Conservation (phyloP, 2,888 invertebrate species). For the Hypena proboscidalis region DNA sequence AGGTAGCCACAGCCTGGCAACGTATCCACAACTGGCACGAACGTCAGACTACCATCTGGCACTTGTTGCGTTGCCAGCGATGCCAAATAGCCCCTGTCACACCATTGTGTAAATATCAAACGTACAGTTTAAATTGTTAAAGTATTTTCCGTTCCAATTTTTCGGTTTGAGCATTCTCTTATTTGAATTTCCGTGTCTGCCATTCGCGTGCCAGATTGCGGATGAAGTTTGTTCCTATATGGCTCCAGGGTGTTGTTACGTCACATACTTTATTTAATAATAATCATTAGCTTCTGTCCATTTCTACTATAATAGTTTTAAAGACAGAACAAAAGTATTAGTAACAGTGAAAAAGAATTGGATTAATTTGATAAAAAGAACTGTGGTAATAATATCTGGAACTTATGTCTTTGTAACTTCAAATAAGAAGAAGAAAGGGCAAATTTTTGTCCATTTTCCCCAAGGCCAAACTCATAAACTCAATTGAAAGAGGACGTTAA, state of each 20-base stretch:
- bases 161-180: slow-evolving; percentile 9
- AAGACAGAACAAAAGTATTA: too few species aligned
- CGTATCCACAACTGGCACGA: slow-evolving; percentile 45
- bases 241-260: slow-evolving; percentile 5
- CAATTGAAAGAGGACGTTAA: slow-evolving; percentile 4
- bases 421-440: too few species aligned
- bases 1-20: slow-evolving; percentile 40
- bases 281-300: too few species aligned
- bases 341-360: too few species aligned
- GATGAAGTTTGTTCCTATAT: slow-evolving; percentile 9
- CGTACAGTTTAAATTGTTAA: slow-evolving; percentile 10
- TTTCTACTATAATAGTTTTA: too few species aligned
- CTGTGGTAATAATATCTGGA: too few species aligned
- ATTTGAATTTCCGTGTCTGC: slow-evolving; percentile 25
- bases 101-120: slow-evolving; percentile 36
- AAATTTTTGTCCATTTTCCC: slow-evolving; percentile 46
- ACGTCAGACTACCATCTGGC: slow-evolving; percentile 42
- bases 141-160: slow-evolving; percentile 13
- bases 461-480: slow-evolving; percentile 10
- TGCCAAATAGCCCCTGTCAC: slow-evolving; percentile 44
- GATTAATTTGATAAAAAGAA: too few species aligned
- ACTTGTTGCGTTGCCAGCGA: slow-evolving; percentile 56
- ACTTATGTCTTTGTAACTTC: too few species aligned
- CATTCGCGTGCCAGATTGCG: slow-evolving; percentile 12
- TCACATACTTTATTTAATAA: neutral